Evolutionary conservation across 2,797 vertebrate genomes (phyloP).

Genomic region (Propithecus deckenii): DNA sequence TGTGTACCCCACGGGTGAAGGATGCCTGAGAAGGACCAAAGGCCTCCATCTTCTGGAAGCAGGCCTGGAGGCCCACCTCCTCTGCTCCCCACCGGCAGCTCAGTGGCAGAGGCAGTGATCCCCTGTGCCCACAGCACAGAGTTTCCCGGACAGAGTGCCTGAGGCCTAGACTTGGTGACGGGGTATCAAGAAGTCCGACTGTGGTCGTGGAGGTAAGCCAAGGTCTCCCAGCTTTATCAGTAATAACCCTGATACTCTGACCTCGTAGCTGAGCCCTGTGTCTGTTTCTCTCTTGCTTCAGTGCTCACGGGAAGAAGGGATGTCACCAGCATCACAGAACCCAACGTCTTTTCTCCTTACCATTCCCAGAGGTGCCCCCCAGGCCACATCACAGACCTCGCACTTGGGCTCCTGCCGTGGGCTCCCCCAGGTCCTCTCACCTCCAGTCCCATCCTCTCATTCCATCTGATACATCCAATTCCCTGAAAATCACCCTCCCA

Average conservation of each 20-base stretch:
- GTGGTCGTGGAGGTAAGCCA: neutral
- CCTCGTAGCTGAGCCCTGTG: neutral
- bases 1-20: fast-evolving
- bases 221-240: neutral
- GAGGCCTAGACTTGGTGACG: neutral
- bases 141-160: neutral
- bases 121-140: neutral
- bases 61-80: neutral
- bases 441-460: neutral
- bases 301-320: neutral
- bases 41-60: neutral
- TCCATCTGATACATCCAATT: neutral
- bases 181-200: neutral
- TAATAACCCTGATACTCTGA: neutral
- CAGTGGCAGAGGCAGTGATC: fast-evolving
- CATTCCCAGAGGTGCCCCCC: neutral
- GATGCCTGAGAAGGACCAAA: neutral
- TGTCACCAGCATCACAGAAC: neutral
- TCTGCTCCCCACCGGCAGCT: fast-evolving
- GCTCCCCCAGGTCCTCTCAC: neutral
- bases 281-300: neutral
- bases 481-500: neutral
- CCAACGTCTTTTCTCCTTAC: neutral
- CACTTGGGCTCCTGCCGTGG: neutral
- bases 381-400: neutral